Evolutionary conservation across 2,888 invertebrate genomes (phyloP).

Genomic region (Aplocera efformata): DNA sequence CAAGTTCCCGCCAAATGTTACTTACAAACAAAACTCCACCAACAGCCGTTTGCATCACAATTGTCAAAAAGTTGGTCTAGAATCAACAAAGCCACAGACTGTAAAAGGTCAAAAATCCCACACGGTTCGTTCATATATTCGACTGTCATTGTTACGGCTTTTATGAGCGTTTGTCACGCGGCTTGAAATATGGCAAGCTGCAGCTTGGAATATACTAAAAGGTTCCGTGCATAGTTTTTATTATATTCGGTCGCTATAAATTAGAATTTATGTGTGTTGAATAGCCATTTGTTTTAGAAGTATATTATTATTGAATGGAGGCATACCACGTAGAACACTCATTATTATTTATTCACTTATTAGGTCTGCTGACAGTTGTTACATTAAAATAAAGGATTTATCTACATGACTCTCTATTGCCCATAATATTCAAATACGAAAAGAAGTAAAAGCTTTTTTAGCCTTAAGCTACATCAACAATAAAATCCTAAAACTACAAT

Average conservation of each 20-base stretch:
- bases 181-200: constrained; percentile 15
- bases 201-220: constrained; percentile 11
- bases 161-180: constrained; percentile 57
- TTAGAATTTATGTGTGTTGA: constrained; percentile 9
- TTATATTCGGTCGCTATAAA: constrained; percentile 5
- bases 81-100: constrained; percentile 2
- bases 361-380: no score
- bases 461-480: no score
- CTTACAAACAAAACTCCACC: no score
- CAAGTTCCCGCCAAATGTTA: no score
- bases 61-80: neutral
- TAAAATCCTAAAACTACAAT: no score
- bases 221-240: constrained; percentile 23
- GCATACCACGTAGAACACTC: no score
- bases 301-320: no score
- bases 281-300: constrained; percentile 3
- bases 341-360: no score
- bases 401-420: no score
- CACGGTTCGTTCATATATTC: constrained; percentile 44
- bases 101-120: constrained; percentile 33
- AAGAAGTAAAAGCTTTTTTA: no score
- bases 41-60: constrained; percentile 3
- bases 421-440: no score
- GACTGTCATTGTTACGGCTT: constrained; percentile 45
- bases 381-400: no score